Percentiles rank a stretch among this genome's conserved stretches.
Evolutionary conservation across 1,140 invertebrate genomes (phyloP).

Genomic region (Brachionus sp.): DNA sequence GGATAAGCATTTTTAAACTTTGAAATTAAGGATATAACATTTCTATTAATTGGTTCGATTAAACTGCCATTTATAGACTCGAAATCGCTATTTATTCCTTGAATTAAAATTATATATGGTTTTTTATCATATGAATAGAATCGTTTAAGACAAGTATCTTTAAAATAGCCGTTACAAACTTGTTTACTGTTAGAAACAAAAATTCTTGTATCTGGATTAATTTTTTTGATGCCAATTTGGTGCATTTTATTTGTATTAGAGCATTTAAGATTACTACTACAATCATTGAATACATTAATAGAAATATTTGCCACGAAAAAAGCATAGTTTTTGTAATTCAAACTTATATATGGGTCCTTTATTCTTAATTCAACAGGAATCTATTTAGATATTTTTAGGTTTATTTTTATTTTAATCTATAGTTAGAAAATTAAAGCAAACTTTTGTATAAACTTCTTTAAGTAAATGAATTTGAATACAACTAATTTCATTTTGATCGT

Average conservation of each 20-base stretch:
- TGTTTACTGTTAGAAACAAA: not conserved
- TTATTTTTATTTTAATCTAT: not conserved
- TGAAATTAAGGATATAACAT: not conserved
- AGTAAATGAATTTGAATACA: no score
- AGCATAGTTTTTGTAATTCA: not conserved
- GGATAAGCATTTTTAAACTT: not conserved
- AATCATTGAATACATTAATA: not conserved
- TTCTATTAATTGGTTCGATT: not conserved
- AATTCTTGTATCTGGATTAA: not conserved
- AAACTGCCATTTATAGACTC: not conserved
- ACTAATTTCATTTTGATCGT: no score
- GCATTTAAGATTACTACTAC: not conserved
- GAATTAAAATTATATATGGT: not conserved
- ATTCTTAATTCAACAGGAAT: not conserved
- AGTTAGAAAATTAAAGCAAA: not conserved
- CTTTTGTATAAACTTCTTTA: no score
- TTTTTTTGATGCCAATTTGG: not conserved
- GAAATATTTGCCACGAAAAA: not conserved
- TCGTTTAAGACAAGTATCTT: not conserved
- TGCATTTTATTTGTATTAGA: not conserved
- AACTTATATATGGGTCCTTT: not conserved
- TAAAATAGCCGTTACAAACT: not conserved
- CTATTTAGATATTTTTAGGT: not conserved
- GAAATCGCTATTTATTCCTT: not conserved
- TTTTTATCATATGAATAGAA: not conserved